Conservation (phyloP, 2,113 vertebrate genomes). For the Peromyscus polionotus region DNA sequence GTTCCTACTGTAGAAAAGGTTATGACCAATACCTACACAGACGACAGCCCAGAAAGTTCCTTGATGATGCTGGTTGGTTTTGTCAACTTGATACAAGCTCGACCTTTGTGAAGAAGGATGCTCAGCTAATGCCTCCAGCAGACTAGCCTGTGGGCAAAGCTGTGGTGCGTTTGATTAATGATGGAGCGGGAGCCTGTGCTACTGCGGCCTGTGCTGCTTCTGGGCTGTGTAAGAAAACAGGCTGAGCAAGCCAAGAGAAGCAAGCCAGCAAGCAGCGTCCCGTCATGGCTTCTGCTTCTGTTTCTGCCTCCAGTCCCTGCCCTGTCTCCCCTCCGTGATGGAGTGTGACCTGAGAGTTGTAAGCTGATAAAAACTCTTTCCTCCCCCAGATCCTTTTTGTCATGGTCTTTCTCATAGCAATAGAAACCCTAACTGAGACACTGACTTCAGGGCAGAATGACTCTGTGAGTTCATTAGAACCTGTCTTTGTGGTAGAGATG, state of each 20-base stretch:
- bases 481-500: not conserved
- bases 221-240: not conserved
- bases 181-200: not conserved
- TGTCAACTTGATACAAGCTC: not conserved
- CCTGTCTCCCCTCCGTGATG: not conserved
- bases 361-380: not conserved
- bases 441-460: not conserved
- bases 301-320: not conserved
- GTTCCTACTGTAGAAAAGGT: not conserved
- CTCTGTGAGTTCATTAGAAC: not conserved
- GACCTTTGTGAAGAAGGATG: not conserved
- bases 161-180: not conserved
- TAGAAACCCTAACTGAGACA: not conserved
- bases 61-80: not conserved
- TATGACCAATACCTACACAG: not conserved
- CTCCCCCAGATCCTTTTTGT: not conserved
- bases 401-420: not conserved
- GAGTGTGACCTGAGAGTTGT: not conserved
- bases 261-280: not conserved
- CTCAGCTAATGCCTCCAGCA: not conserved
- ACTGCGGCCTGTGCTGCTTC: not conserved
- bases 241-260: not conserved
- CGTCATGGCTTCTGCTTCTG: not conserved
- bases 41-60: not conserved
- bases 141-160: not conserved